These are phyloP conservation scores for Ataeniobius toweri DNA, from an alignment of 2,797 vertebrate genomes.

Conservation along the genomic window DNA sequence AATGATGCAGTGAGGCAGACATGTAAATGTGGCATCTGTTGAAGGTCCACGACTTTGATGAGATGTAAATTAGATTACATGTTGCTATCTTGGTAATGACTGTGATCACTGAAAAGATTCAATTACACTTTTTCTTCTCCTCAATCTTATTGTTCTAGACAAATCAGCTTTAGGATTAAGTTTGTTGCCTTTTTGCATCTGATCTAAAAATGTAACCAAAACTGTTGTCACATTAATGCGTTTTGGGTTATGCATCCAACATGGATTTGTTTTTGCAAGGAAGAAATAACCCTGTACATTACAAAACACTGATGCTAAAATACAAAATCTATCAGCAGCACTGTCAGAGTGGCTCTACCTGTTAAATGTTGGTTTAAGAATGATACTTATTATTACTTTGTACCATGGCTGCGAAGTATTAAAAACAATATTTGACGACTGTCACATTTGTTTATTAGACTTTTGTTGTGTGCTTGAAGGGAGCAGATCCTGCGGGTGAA, in stretches of 20 bases:
- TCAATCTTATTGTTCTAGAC: neutral
- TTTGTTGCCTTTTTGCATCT: neutral
- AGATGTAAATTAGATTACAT: conserved; percentile 5
- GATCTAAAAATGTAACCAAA: neutral
- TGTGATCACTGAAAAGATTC: conserved; percentile 1
- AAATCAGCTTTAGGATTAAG: neutral
- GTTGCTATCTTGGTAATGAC: conserved; percentile 1
- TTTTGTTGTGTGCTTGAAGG: conserved; percentile 66
- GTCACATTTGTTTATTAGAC: neutral
- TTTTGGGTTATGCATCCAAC: neutral
- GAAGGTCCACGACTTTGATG: neutral
- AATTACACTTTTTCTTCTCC: neutral
- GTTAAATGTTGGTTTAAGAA: neutral
- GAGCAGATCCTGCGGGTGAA: conserved; percentile 98
- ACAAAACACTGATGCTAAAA: neutral
- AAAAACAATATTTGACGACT: neutral
- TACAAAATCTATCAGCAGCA: neutral
- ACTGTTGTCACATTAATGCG: neutral
- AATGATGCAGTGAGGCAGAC: neutral
- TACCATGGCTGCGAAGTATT: neutral
- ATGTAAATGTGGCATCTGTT: neutral
- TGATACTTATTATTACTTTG: neutral
- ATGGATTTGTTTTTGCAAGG: neutral
- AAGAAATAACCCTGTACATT: neutral
- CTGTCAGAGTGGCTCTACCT: too few relatives aligned